Evolutionary conservation across 2,888 invertebrate genomes (phyloP), one percentile per base, ranked within the genome.

Genomic region (Tortricodes alternella): DNA sequence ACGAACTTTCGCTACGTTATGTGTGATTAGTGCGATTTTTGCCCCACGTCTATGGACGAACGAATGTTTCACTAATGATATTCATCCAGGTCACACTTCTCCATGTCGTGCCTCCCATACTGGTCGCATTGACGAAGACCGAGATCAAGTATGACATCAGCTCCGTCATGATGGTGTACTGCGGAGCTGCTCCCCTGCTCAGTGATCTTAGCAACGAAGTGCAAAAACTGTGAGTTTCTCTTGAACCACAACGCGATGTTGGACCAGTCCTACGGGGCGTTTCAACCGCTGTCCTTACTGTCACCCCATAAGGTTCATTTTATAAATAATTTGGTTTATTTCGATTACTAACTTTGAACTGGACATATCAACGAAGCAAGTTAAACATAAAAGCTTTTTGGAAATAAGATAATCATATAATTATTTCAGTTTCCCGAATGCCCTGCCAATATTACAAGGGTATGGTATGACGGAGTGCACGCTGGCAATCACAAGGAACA

Each of bases 381-480:
- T n/a, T n/a, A n/a, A n/a, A n/a, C n/a, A n/a, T n/a, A n/a, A n/a
- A n/a, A n/a, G n/a, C n/a, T n/a, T n/a, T n/a, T n/a, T n/a, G n/a
- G n/a, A n/a, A n/a, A n/a, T n/a, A n/a, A n/a, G 24, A 24, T 24
- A 9, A 9, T 24, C 2, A 24, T 24, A 9, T n/a, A n/a, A n/a
- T n/a, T 24, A 6, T 59, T 35, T 2, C 48, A 63, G 63, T 11
- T 61, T 63, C 21, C 61, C 63, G 0, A 60, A 55, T 15, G 32
- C 58, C 9, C 11, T 44, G 9, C 49, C 51, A 5, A 39, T 63
- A 2, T 44, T 58, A 8, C 63, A 63, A 34, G 58, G 19, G 0
- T 63, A 63, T 38, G 63, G 63, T 9, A 57, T 63, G 63, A 63
- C 63, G 4, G 63, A 63, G 21, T 34, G 39, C 7, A 46, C 60